Conservation (phyloP, 2,797 vertebrate genomes). For the Aplochiton taeniatus region DNA sequence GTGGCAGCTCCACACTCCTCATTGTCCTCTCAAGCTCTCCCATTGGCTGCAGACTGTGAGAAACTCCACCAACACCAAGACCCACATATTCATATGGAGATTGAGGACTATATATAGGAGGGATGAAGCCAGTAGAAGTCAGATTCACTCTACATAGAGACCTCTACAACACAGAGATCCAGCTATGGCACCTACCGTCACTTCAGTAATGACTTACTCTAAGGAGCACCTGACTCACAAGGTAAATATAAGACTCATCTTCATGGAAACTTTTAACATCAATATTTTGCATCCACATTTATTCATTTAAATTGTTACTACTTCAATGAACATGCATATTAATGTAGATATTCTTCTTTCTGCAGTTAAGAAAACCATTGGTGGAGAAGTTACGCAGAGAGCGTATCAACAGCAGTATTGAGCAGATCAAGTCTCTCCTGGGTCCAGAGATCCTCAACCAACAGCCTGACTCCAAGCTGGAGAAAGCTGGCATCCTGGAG, state of each 20-base stretch:
- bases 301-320: neutral
- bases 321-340: conserved; percentile 4
- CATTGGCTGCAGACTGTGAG: conserved; percentile 19
- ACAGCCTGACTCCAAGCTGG: conserved; percentile 76
- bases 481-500: conserved; percentile 82
- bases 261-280: neutral
- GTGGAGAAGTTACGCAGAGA: conserved; percentile 55
- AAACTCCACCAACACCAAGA: conserved; percentile 13
- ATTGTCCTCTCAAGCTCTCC: conserved; percentile 18
- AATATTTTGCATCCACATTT: neutral
- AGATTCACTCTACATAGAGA: conserved; percentile 56
- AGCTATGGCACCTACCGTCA: conserved; percentile 75
- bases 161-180: conserved; percentile 61
- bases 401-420: conserved; percentile 45
- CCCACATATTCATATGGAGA: conserved; percentile 77
- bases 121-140: conserved; percentile 50
- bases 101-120: conserved; percentile 79
- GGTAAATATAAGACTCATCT: conserved; percentile 42
- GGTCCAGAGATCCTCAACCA: conserved; percentile 70
- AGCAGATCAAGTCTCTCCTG: conserved; percentile 38
- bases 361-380: conserved; percentile 25
- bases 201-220: conserved; percentile 53
- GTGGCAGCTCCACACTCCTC: conserved; percentile 26
- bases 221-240: conserved; percentile 61
- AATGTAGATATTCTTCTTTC: conserved; percentile 6